Conservation (phyloP, 2,888 invertebrate genomes). For the Tribolium freemani region DNA sequence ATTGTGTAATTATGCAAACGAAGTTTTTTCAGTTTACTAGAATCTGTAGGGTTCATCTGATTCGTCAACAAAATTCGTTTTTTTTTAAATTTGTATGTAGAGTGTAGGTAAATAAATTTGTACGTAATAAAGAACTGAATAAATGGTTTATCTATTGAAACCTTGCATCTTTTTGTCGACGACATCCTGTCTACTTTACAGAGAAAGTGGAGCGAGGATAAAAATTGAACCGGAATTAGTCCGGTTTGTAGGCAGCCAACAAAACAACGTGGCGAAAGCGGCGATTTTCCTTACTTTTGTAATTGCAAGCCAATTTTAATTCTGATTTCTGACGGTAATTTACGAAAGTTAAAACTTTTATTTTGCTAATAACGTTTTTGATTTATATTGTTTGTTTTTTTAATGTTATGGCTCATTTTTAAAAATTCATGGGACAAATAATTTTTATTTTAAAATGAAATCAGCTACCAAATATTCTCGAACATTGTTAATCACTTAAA, state of each 20-base stretch:
- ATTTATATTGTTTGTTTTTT: too few species aligned
- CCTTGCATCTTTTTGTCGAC: neutral
- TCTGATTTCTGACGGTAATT: too few species aligned
- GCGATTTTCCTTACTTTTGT: too few species aligned
- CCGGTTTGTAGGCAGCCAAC: neutral
- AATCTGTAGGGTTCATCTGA: constrained; percentile 22
- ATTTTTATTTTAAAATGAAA: too few species aligned
- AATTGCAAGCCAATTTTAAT: too few species aligned
- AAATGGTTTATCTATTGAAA: constrained; percentile 41
- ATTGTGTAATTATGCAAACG: neutral
- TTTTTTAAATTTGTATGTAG: constrained; percentile 46
- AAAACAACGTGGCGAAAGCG: neutral
- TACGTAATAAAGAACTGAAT: constrained; percentile 51
- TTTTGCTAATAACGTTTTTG: too few species aligned
- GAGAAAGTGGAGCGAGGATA: constrained; percentile 13
- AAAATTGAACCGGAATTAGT: neutral
- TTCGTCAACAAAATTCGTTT: constrained; percentile 10
- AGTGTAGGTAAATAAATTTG: constrained; percentile 43
- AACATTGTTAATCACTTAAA: too few species aligned
- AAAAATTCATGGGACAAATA: too few species aligned
- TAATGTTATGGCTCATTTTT: too few species aligned
- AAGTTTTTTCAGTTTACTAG: neutral
- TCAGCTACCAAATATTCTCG: too few species aligned
- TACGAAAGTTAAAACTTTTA: too few species aligned
- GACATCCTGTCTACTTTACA: neutral